Evolutionary conservation across 1,140 invertebrate species (phyloP).

Genomic region (Zaprionus nigranus): DNA sequence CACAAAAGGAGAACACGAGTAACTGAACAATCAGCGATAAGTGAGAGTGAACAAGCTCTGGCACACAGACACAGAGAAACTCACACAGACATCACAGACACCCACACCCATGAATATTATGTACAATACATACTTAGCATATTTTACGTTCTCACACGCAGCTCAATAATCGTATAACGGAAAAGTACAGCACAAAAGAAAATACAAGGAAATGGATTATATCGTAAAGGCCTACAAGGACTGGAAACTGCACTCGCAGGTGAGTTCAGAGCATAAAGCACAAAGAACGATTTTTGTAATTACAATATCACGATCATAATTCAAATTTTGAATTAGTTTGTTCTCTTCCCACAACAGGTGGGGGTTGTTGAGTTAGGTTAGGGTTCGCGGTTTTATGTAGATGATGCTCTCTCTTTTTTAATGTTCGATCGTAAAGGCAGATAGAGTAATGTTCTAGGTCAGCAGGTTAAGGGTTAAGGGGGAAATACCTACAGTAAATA

Average conservation of each 20-base stretch:
- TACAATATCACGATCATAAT: neutral
- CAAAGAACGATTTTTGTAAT: too few relatives aligned
- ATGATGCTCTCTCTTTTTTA: neutral
- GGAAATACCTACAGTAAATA: neutral
- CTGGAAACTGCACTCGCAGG: constrained; percentile 83
- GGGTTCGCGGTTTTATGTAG: constrained; percentile 20
- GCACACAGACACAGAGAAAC: neutral
- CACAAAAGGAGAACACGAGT: constrained; percentile 39
- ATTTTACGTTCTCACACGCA: constrained; percentile 59
- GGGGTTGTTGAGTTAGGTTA: constrained; percentile 17
- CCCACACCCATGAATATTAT: constrained; percentile 7
- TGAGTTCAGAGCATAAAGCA: constrained; percentile 49
- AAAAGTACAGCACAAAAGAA: constrained; percentile 22
- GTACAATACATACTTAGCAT: constrained; percentile 50
- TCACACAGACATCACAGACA: neutral
- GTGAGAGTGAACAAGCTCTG: constrained; percentile 40
- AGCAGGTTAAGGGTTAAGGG: neutral
- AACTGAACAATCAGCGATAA: constrained; percentile 35
- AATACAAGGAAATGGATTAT: constrained; percentile 77
- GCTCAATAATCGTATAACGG: constrained; percentile 14
- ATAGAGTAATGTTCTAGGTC: neutral
- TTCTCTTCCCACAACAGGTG: too few relatives aligned
- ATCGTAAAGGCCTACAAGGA: constrained; percentile 83
- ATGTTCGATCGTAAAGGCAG: constrained; percentile 4
- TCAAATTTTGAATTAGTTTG: neutral